These are phyloP conservation scores for Zaprionus camerounensis DNA, from an alignment of 1,140 invertebrate genomes.

Conservation along the genomic window DNA sequence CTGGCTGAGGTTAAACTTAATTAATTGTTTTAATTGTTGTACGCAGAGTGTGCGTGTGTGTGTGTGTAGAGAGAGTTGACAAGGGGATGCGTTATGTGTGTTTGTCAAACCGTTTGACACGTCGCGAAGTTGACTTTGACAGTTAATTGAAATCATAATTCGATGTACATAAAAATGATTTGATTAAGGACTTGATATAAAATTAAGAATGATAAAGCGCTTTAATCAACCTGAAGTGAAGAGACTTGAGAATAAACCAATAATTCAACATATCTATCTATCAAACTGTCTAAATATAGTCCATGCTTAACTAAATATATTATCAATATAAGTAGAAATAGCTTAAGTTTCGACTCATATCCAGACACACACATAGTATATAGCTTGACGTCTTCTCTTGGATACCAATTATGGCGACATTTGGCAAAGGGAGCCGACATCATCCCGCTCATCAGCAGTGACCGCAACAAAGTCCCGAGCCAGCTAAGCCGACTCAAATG, in stretches of 20 bases:
- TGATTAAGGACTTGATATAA: background rate
- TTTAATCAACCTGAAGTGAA: no score
- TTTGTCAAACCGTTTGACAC: conserved; percentile 54
- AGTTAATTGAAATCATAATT: conserved; percentile 32
- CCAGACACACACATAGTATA: no score
- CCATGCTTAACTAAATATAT: background rate
- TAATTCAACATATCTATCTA: background rate
- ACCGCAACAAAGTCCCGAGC: conserved; percentile 62
- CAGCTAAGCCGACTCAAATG: conserved; percentile 58
- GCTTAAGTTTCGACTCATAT: background rate
- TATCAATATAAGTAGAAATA: background rate
- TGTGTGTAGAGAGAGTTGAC: background rate
- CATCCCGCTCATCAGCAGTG: conserved; percentile 2
- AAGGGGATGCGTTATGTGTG: background rate
- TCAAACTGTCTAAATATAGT: background rate
- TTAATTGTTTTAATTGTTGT: conserved; percentile 73
- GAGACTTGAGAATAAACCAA: no score
- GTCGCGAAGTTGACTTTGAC: conserved; percentile 27
- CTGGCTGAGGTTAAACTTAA: conserved; percentile 46
- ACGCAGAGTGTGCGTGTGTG: conserved; percentile 1
- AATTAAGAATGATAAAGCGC: background rate
- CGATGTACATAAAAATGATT: conserved; percentile 1
- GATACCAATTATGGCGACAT: conserved; percentile 11
- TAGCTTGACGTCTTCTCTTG: background rate
- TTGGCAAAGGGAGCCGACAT: background rate